These are phyloP conservation scores for Schrankia costaestrigalis DNA, from an alignment of 2,888 invertebrate genomes.

Conservation along the genomic window DNA sequence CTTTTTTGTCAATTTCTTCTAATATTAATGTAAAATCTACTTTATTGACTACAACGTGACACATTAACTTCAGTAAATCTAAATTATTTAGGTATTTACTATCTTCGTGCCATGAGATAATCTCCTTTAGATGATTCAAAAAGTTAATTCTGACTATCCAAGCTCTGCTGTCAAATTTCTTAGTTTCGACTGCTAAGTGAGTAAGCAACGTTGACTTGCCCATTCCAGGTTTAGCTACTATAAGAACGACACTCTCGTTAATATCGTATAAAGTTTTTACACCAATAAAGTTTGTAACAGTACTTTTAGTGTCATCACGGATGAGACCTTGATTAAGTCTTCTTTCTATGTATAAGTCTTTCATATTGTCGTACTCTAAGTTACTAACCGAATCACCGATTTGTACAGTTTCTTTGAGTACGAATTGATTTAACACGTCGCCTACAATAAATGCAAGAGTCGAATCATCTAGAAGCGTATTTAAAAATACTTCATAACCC, in stretches of 20 bases:
- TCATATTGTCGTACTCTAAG: conserved; percentile 14
- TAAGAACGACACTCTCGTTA: conserved; percentile 1
- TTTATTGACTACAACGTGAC: background rate
- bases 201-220: conserved; percentile 28
- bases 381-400: conserved; percentile 5
- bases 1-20: background rate
- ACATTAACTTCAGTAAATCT: conserved; percentile 4
- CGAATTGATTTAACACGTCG: conserved; percentile 3
- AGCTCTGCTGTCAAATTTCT: conserved; percentile 7
- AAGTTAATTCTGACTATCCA: conserved; percentile 14
- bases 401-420: conserved; percentile 3
- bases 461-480: background rate
- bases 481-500: background rate
- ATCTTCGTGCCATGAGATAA: conserved; percentile 2
- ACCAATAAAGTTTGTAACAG: background rate
- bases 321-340: conserved; percentile 6
- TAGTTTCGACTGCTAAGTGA: conserved; percentile 21
- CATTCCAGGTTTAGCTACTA: conserved; percentile 25
- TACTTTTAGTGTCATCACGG: too few species aligned
- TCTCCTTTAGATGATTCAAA: conserved; percentile 4
- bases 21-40: background rate
- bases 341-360: conserved; percentile 10
- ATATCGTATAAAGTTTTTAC: conserved; percentile 11
- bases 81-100: background rate
- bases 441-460: conserved; percentile 3